These are phyloP conservation scores for Nipponacmea schrenckii DNA, from an alignment of 2,888 invertebrate species.

Conservation along the genomic window DNA sequence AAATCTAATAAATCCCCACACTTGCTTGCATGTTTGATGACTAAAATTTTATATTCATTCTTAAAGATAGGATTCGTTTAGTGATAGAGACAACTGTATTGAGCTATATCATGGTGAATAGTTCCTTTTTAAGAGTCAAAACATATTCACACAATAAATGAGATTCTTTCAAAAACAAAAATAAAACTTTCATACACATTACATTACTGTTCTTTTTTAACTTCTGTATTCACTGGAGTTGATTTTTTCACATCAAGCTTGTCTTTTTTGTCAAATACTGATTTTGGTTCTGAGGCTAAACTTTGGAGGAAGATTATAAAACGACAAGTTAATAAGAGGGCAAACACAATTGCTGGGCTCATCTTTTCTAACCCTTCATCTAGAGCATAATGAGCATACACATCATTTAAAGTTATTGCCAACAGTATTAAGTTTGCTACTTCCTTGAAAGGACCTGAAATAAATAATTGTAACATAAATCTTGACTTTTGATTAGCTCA, in stretches of 20 bases:
- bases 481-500: not conserved
- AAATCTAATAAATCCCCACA: no score
- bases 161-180: no score
- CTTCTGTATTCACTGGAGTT: conserved; percentile 22
- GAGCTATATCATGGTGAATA: no score
- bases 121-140: no score
- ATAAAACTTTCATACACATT: no score
- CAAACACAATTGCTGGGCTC: conserved; percentile 67
- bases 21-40: no score
- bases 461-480: not conserved
- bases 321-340: conserved; percentile 65
- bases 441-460: conserved; percentile 89
- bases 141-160: no score
- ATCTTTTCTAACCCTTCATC: conserved; percentile 65
- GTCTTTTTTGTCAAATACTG: conserved; percentile 35
- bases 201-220: conserved; percentile 34
- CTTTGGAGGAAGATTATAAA: conserved; percentile 65
- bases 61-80: no score
- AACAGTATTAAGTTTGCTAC: conserved; percentile 87
- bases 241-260: conserved; percentile 17
- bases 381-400: conserved; percentile 77
- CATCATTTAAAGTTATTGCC: conserved; percentile 85
- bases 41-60: no score
- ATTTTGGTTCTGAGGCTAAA: conserved; percentile 37
- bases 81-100: no score